These are phyloP conservation scores for Sparus aurata DNA, from an alignment of 2,797 vertebrate genomes.

Conservation along the genomic window DNA sequence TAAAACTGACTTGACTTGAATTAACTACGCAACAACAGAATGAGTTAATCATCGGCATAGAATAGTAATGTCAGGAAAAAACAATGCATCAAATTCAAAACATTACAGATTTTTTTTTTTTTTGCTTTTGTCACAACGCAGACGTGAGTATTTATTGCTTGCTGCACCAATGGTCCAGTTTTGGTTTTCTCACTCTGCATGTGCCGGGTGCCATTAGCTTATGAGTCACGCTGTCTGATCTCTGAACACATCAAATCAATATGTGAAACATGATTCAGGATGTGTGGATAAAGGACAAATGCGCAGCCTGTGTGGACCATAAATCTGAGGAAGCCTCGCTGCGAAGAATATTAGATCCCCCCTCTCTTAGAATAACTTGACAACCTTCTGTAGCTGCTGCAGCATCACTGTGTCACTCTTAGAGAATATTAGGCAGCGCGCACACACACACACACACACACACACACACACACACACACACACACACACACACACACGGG, in stretches of 20 bases:
- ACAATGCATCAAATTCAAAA: background rate
- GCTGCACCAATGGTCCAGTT: background rate
- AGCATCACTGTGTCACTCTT: background rate
- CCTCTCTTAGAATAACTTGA: background rate
- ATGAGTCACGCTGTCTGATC: slow-evolving; percentile 22
- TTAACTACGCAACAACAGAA: background rate
- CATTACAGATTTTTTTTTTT: background rate
- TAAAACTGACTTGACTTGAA: too few relatives aligned
- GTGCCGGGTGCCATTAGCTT: slow-evolving; percentile 1
- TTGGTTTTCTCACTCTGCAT: background rate
- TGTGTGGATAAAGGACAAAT: slow-evolving; percentile 37
- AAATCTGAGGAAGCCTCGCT: slow-evolving; percentile 42
- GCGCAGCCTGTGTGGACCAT: slow-evolving; percentile 30
- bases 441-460: background rate
- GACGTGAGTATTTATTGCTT: background rate
- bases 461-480: background rate
- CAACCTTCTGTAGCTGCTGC: background rate
- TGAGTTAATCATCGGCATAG: slow-evolving; percentile 5
- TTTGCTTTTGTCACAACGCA: background rate
- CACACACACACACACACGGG: background rate
- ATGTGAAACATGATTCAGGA: slow-evolving; percentile 44
- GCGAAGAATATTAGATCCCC: background rate
- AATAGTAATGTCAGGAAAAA: background rate
- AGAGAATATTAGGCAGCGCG: slow-evolving; percentile 5
- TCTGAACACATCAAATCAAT: slow-evolving; percentile 44